Percentiles rank a stretch among this genome's conserved stretches.
phyloP scores from a whole-genome alignment of 2,888 invertebrate genomes.

The Mythimna loreyi region DNA sequence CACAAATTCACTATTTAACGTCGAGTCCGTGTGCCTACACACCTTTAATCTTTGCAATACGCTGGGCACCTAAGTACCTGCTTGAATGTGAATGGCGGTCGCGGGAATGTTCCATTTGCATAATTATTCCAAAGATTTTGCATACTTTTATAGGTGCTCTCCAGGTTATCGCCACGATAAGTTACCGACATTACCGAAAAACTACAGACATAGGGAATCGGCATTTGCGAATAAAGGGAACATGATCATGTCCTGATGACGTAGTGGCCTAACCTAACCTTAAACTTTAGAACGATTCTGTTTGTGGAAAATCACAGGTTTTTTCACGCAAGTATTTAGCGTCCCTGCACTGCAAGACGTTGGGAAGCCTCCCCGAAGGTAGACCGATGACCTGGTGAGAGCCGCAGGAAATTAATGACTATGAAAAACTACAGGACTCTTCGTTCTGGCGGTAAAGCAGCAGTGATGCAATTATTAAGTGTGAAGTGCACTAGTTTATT shows the following conservation, averaged over 20 bases:
- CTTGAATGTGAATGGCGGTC: conserved; percentile 75
- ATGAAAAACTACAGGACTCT: too few relatives aligned
- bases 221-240: conserved; percentile 28
- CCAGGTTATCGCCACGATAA: conserved; percentile 68
- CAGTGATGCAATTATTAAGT: too few relatives aligned
- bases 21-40: conserved; percentile 55
- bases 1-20: conserved; percentile 47
- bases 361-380: too few relatives aligned
- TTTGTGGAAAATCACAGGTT: too few relatives aligned
- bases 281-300: not conserved
- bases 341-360: too few relatives aligned
- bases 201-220: conserved; percentile 56
- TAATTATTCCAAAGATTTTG: conserved; percentile 78
- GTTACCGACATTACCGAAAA: conserved; percentile 64
- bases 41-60: conserved; percentile 66
- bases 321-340: too few relatives aligned
- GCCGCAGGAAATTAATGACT: too few relatives aligned
- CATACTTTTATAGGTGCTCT: conserved; percentile 75
- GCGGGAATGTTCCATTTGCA: conserved; percentile 73
- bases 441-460: too few relatives aligned
- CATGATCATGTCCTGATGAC: conserved; percentile 23
- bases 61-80: conserved; percentile 68
- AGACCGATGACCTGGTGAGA: too few relatives aligned
- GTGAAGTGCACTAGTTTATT: too few relatives aligned
- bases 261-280: conserved; percentile 1